Conservation (phyloP, 2,797 vertebrate genomes). For the Leptatherina wallacei region DNA sequence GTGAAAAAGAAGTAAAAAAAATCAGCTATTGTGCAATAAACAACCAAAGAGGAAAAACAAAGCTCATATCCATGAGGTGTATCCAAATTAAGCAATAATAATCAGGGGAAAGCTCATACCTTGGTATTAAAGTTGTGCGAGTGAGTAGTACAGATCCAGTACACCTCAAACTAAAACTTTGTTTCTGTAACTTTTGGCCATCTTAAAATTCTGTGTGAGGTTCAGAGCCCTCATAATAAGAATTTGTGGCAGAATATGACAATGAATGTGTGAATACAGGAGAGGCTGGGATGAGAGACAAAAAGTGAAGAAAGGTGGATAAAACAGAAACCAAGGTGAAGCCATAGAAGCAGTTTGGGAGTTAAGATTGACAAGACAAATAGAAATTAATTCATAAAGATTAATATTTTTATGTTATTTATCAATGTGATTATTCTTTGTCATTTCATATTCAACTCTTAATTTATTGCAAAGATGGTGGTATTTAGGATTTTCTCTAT, state of each 20-base stretch:
- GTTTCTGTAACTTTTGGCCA: slow-evolving; percentile 12
- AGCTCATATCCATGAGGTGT: neutral
- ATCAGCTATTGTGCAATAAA: neutral
- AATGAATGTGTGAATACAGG: slow-evolving; percentile 26
- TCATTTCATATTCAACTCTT: too few species aligned
- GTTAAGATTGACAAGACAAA: too few species aligned
- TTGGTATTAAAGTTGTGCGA: too few species aligned
- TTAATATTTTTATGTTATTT: too few species aligned
- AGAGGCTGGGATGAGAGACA: slow-evolving; percentile 3
- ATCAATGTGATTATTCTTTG: too few species aligned
- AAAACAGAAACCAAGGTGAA: neutral
- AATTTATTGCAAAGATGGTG: too few species aligned
- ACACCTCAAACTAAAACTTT: slow-evolving; percentile 23
- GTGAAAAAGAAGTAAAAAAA: neutral
- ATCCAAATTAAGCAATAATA: slow-evolving; percentile 2
- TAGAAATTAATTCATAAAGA: too few species aligned
- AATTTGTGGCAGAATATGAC: slow-evolving; percentile 14
- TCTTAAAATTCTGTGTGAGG: neutral
- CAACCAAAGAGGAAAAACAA: neutral
- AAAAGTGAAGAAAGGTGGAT: slow-evolving; percentile 9
- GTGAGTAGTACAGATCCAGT: neutral
- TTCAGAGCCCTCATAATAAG: slow-evolving; percentile 17
- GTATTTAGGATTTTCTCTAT: too few species aligned
- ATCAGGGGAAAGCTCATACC: neutral
- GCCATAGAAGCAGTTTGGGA: too few species aligned